phyloP scores from a whole-genome alignment of 2,797 vertebrate genomes.

The Pipistrellus pipistrellus region DNA sequence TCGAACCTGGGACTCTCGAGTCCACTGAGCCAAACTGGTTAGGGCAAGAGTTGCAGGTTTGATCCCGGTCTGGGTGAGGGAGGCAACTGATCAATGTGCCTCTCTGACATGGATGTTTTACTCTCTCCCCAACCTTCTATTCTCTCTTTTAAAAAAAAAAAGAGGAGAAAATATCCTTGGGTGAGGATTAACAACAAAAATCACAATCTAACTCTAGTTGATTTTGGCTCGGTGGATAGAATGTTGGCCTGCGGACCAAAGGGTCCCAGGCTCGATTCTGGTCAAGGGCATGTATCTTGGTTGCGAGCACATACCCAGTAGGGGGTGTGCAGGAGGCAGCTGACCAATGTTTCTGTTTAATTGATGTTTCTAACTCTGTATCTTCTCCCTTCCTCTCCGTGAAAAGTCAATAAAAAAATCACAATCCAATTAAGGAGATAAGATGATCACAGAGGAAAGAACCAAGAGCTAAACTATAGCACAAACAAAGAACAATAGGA shows the following conservation, averaged over 20 bases:
- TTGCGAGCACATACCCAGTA: too few species aligned
- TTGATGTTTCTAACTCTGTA: too few species aligned
- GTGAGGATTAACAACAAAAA: not conserved
- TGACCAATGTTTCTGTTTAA: too few species aligned
- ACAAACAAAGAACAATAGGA: not conserved
- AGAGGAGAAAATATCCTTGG: not conserved
- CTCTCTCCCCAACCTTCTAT: not conserved
- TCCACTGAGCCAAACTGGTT: too few species aligned
- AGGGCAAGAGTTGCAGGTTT: not conserved
- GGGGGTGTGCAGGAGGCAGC: too few species aligned
- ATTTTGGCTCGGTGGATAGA: too few species aligned
- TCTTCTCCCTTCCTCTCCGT: too few species aligned
- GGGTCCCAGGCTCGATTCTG: too few species aligned
- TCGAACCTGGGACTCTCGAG: too few species aligned
- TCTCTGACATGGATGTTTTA: not conserved
- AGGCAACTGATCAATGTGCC: not conserved
- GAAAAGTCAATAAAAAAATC: not conserved
- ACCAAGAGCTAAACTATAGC: not conserved
- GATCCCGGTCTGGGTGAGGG: not conserved
- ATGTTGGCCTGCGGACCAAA: too few species aligned
- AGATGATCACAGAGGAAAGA: slow-evolving; percentile 9
- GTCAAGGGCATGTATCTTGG: too few species aligned
- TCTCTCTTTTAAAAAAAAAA: not conserved
- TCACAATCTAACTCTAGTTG: not conserved
- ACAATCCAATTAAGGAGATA: not conserved